These are phyloP conservation scores for Phylloscopus trochiloides DNA, from an alignment of 2,113 vertebrate genomes.

Conservation along the genomic window DNA sequence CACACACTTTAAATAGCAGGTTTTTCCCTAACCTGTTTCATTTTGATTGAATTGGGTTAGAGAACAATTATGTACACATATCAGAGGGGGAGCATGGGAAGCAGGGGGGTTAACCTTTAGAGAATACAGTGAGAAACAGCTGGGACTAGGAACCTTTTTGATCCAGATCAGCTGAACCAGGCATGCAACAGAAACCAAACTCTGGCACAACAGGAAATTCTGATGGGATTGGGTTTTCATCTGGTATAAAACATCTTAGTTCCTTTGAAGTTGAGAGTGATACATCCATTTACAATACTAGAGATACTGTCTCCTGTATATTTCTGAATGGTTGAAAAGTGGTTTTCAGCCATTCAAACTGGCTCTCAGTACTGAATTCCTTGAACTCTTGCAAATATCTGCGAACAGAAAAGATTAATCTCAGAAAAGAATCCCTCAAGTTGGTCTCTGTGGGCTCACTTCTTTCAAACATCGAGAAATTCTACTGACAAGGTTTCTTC, in stretches of 20 bases:
- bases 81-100: not conserved
- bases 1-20: slow-evolving; percentile 36
- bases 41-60: slow-evolving; percentile 64
- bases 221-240: not conserved
- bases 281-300: not conserved
- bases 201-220: not conserved
- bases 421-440: slow-evolving; percentile 24
- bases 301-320: not conserved
- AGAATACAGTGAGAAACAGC: not conserved
- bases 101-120: not conserved
- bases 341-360: not conserved
- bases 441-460: not conserved
- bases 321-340: not conserved
- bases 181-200: not conserved
- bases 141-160: not conserved
- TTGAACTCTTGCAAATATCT: slow-evolving; percentile 35
- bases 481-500: not conserved
- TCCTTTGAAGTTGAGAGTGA: slow-evolving; percentile 23
- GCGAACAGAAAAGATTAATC: slow-evolving; percentile 31
- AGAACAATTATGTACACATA: slow-evolving; percentile 7
- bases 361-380: not conserved
- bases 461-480: not conserved
- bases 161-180: slow-evolving; percentile 2
- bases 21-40: slow-evolving; percentile 19
- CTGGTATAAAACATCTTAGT: not conserved